phyloP scores from a whole-genome alignment of 2,797 vertebrate genomes.

The Parambassis ranga region DNA sequence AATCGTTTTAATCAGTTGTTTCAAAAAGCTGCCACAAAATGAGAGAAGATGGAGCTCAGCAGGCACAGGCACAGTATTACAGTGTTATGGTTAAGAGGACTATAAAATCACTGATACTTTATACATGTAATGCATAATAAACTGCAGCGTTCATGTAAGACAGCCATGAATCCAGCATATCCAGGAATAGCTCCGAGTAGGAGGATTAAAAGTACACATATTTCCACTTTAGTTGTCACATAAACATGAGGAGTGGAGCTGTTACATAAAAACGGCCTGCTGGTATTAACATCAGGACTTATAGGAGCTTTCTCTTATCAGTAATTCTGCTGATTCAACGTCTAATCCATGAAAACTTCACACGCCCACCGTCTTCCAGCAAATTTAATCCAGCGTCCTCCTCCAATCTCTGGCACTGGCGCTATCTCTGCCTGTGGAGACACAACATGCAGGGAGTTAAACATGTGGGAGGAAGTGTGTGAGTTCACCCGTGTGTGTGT shows the following conservation, averaged over 20 bases:
- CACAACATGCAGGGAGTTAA: constrained; percentile 45
- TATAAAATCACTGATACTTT: not conserved
- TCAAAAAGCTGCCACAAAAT: no score
- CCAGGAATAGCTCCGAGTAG: constrained; percentile 32
- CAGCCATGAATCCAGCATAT: not conserved
- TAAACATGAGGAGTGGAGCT: constrained; percentile 30
- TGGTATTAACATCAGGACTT: constrained; percentile 35
- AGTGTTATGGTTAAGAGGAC: no score
- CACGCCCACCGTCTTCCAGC: constrained; percentile 22
- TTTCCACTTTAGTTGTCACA: constrained; percentile 28
- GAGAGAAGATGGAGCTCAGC: no score
- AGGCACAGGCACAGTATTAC: no score
- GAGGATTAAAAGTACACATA: constrained; percentile 31
- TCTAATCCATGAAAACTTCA: constrained; percentile 54
- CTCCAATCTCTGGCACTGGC: not conserved
- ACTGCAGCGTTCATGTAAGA: not conserved
- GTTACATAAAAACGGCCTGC: constrained; percentile 27
- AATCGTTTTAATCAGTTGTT: no score
- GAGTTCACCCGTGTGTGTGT: not conserved
- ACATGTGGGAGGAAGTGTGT: constrained; percentile 47
- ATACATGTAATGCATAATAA: not conserved
- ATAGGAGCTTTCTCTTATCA: constrained; percentile 38
- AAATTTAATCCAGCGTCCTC: constrained; percentile 46
- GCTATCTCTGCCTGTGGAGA: constrained; percentile 54
- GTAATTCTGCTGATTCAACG: constrained; percentile 46